phyloP scores from a whole-genome alignment of 2,113 vertebrate species.

The Corydoras sp. region DNA sequence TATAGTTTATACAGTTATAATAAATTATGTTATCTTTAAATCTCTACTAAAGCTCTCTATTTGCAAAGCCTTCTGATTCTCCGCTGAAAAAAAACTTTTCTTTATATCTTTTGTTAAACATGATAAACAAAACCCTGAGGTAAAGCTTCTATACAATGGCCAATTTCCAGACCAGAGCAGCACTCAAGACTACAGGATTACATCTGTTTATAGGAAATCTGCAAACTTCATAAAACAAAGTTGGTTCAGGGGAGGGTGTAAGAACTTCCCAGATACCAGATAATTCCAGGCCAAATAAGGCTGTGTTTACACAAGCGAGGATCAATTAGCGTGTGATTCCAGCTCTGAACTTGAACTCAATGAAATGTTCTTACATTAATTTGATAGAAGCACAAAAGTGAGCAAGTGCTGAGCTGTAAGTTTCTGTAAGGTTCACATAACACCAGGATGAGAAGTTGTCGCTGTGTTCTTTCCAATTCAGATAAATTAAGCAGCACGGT shows the following conservation, averaged over 20 bases:
- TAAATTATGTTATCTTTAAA: too few species aligned
- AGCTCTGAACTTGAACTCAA: too few species aligned
- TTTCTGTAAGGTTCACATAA: background rate
- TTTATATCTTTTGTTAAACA: background rate
- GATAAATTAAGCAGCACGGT: conserved; percentile 13
- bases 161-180: background rate
- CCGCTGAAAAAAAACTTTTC: background rate
- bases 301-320: background rate
- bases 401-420: background rate
- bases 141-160: too few species aligned
- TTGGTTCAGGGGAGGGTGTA: background rate
- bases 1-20: too few species aligned
- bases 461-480: conserved; percentile 9
- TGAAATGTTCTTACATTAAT: too few species aligned
- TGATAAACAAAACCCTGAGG: background rate
- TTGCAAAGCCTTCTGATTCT: background rate
- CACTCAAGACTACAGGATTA: background rate
- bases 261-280: background rate
- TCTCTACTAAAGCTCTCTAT: background rate
- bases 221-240: too few species aligned
- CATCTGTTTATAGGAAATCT: background rate
- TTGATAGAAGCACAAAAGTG: too few species aligned
- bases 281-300: conserved; percentile 13
- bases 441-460: conserved; percentile 6
- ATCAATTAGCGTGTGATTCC: too few species aligned